Conservation (phyloP, 2,797 vertebrate genomes). For the Cyprinella venusta region DNA sequence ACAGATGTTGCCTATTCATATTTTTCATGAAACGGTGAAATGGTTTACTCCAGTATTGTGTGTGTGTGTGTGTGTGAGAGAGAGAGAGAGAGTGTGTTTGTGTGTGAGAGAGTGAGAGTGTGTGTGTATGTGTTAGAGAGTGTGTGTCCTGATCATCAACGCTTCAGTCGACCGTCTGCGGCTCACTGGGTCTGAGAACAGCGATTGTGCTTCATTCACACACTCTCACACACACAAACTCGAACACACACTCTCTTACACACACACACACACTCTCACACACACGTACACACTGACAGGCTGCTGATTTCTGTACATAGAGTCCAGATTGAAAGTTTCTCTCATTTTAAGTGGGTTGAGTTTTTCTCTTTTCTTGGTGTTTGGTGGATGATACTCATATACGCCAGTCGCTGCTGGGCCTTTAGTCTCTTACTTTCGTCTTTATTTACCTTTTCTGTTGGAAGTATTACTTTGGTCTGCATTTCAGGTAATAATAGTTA, state of each 20-base stretch:
- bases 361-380: slow-evolving; percentile 58
- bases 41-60: too few relatives aligned
- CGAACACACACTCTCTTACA: not conserved
- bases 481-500: slow-evolving; percentile 55
- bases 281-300: not conserved
- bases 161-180: not conserved
- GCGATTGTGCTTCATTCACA: not conserved
- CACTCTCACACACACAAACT: not conserved
- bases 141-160: too few relatives aligned
- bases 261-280: not conserved
- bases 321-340: slow-evolving; percentile 48
- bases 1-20: not conserved
- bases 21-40: too few relatives aligned
- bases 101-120: too few relatives aligned
- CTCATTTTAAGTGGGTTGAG: slow-evolving; percentile 51
- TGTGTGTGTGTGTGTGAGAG: too few relatives aligned
- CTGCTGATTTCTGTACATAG: slow-evolving; percentile 59
- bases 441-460: slow-evolving; percentile 50
- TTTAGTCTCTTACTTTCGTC: slow-evolving; percentile 55
- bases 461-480: slow-evolving; percentile 61
- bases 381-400: slow-evolving; percentile 60
- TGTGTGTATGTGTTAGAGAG: too few relatives aligned
- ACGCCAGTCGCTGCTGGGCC: slow-evolving; percentile 59
- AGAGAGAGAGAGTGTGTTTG: too few relatives aligned
- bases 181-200: not conserved